Percentiles rank a stretch among this genome's conserved stretches.
These are phyloP conservation scores for Calephelis virginiensis DNA, from an alignment of 1,140 invertebrate species.

Conservation along the genomic window DNA sequence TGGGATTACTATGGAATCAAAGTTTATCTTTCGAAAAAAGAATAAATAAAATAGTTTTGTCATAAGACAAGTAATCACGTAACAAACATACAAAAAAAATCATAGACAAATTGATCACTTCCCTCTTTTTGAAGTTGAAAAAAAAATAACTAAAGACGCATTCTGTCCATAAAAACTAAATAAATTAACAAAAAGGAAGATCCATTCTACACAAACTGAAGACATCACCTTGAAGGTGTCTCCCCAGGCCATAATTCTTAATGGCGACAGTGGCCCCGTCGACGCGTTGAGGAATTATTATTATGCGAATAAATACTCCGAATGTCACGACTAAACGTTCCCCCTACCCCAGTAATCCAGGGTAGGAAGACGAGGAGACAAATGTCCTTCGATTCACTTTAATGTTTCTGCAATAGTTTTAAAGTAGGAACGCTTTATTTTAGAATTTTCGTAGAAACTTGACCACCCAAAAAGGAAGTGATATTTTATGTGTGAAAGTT, in stretches of 20 bases:
- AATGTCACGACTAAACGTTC: slow-evolving; percentile 79
- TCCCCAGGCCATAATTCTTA: slow-evolving; percentile 77
- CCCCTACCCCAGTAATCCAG: slow-evolving; percentile 49
- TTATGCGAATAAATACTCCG: slow-evolving; percentile 81
- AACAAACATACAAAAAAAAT: too few relatives aligned
- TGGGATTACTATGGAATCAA: too few relatives aligned
- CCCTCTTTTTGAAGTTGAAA: too few relatives aligned
- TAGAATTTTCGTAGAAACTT: neutral
- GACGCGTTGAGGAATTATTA: slow-evolving; percentile 79
- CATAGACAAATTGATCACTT: too few relatives aligned
- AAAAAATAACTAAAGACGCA: too few relatives aligned
- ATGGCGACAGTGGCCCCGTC: slow-evolving; percentile 58
- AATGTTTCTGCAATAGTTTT: slow-evolving; percentile 22
- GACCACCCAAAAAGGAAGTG: too few relatives aligned
- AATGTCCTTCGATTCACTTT: slow-evolving; percentile 52
- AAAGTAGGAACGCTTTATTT: slow-evolving; percentile 26
- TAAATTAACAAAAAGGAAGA: slow-evolving; percentile 9
- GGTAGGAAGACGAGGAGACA: slow-evolving; percentile 37
- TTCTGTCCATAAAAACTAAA: neutral
- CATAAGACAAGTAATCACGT: too few relatives aligned
- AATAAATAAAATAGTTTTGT: too few relatives aligned
- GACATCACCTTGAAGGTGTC: slow-evolving; percentile 62
- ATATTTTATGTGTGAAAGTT: too few relatives aligned
- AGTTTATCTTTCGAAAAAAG: too few relatives aligned
- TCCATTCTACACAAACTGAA: slow-evolving; percentile 24